Conservation (phyloP, 2,797 vertebrate genomes). For the Limosa lapponica region DNA sequence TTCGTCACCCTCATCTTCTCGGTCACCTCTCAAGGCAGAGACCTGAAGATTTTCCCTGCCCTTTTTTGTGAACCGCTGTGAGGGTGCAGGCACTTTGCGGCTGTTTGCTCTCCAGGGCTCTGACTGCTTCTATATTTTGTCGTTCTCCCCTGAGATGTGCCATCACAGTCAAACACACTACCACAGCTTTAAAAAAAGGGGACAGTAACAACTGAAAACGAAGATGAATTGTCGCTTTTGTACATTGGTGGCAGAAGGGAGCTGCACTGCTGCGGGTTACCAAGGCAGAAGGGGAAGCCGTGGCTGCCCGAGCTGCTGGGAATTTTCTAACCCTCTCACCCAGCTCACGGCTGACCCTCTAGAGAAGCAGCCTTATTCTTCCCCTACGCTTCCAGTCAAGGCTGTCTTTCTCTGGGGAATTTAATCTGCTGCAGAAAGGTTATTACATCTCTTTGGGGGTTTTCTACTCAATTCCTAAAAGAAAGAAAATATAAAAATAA, state of each 20-base stretch:
- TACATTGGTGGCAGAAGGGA: background rate
- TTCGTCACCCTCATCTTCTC: background rate
- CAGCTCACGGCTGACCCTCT: background rate
- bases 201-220: background rate
- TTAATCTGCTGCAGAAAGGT: background rate
- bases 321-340: background rate
- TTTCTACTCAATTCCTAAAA: background rate
- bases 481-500: background rate
- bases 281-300: background rate
- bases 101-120: background rate
- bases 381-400: background rate
- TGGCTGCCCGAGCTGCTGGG: background rate
- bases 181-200: background rate
- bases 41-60: background rate
- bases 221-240: background rate
- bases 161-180: background rate
- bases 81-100: background rate
- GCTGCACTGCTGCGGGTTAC: background rate
- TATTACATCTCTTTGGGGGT: background rate
- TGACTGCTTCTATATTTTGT: background rate
- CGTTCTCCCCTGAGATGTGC: background rate
- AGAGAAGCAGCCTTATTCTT: background rate
- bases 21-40: background rate
- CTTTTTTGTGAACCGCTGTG: background rate
- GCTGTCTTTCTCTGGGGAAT: background rate